Percentiles rank a stretch among this genome's conserved stretches.
These are phyloP conservation scores for Sphyrna mokarran DNA, from an alignment of 2,113 vertebrate species.

Conservation along the genomic window DNA sequence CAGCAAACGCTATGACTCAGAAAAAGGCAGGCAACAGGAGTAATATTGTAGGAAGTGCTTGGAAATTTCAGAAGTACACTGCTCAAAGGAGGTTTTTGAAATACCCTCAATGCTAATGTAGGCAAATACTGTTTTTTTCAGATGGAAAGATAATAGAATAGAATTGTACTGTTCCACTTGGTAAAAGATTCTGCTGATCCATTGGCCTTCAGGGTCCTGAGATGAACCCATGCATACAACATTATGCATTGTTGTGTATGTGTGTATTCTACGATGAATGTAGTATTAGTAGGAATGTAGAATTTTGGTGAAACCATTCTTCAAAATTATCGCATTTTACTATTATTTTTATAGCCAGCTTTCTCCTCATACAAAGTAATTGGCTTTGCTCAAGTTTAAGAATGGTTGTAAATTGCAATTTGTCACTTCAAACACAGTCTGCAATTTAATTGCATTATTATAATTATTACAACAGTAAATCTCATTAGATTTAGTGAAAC, in stretches of 20 bases:
- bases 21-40: not conserved
- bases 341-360: not conserved
- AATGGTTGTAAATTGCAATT: too few relatives aligned
- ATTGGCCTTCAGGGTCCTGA: not conserved
- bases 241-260: not conserved
- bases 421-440: too few relatives aligned
- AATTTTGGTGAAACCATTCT: not conserved
- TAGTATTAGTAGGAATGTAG: not conserved
- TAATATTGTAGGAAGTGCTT: not conserved
- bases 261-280: not conserved
- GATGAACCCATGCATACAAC: not conserved
- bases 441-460: too few relatives aligned
- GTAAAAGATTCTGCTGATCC: not conserved
- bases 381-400: too few relatives aligned
- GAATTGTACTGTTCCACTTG: not conserved
- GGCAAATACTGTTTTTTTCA: not conserved
- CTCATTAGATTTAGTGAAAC: too few relatives aligned
- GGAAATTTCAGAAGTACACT: not conserved
- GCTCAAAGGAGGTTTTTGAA: not conserved
- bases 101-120: not conserved
- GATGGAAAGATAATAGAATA: too few relatives aligned
- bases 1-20: not conserved
- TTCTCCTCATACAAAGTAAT: too few relatives aligned
- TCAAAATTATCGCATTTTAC: not conserved
- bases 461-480: too few relatives aligned